These are phyloP conservation scores for Pelecanus crispus DNA, from an alignment of 2,113 vertebrate genomes.

Conservation along the genomic window DNA sequence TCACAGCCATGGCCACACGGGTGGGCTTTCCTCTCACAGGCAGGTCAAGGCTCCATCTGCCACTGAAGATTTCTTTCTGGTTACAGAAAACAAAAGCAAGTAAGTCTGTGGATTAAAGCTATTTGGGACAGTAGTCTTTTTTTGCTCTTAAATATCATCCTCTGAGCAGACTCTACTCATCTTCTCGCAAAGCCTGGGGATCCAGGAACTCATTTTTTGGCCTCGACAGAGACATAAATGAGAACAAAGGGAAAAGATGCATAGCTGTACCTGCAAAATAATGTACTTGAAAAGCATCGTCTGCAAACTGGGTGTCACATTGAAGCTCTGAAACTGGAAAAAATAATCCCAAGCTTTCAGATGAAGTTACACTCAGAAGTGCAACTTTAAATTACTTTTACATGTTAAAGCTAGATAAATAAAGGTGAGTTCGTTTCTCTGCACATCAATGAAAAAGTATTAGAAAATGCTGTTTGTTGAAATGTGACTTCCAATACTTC, in stretches of 20 bases:
- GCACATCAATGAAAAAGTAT: not conserved
- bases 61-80: not conserved
- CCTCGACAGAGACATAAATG: not conserved
- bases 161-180: not conserved
- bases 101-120: not conserved
- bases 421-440: not conserved
- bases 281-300: not conserved
- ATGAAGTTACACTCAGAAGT: not conserved
- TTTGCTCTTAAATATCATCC: not conserved
- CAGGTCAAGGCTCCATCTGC: not conserved
- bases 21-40: not conserved
- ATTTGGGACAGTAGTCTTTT: not conserved
- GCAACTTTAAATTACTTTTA: not conserved
- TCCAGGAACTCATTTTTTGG: not conserved
- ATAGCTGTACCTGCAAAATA: not conserved
- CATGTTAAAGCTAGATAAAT: not conserved
- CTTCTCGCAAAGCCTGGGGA: not conserved
- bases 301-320: not conserved
- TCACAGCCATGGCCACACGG: fast-evolving
- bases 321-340: not conserved
- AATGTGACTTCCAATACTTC: not conserved
- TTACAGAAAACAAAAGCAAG: not conserved
- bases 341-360: not conserved
- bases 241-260: not conserved
- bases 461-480: not conserved